Evolutionary conservation across 2,888 invertebrate species (phyloP).

Genomic region (Morinoia aosen): DNA sequence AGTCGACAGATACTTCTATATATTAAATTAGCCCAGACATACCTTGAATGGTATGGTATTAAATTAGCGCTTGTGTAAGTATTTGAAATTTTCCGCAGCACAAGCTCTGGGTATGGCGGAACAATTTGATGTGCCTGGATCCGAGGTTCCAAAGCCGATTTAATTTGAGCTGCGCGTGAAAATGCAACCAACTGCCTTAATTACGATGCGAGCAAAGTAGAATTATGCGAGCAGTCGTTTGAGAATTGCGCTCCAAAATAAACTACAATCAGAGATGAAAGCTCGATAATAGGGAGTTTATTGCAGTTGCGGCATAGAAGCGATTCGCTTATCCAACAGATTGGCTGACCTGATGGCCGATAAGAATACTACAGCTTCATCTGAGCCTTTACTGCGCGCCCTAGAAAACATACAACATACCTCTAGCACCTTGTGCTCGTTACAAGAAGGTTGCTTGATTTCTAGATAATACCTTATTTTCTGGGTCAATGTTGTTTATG

Average conservation of each 20-base stretch:
- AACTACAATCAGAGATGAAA: constrained; percentile 37
- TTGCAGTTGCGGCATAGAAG: constrained; percentile 1
- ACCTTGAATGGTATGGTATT: background rate
- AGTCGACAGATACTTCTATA: background rate
- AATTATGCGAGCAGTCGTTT: background rate
- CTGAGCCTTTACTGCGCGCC: constrained; percentile 9
- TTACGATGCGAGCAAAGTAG: background rate
- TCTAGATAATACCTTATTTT: background rate
- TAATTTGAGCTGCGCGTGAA: background rate
- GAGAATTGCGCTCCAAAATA: background rate
- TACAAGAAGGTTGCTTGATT: background rate
- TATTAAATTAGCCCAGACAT: background rate
- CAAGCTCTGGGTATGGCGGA: background rate
- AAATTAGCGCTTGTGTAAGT: background rate
- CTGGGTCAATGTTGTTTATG: constrained; percentile 3
- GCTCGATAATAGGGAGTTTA: constrained; percentile 7
- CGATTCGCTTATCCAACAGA: constrained; percentile 39
- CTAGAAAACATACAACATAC: background rate
- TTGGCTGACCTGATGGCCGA: constrained; percentile 35
- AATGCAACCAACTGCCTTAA: background rate
- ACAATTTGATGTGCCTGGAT: background rate
- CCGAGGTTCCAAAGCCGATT: background rate
- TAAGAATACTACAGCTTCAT: constrained; percentile 13
- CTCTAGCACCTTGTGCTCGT: background rate
- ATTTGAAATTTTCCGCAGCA: background rate